These are phyloP conservation scores for Oncorhynchus tshawytscha DNA, from an alignment of 2,113 vertebrate species.

Conservation along the genomic window DNA sequence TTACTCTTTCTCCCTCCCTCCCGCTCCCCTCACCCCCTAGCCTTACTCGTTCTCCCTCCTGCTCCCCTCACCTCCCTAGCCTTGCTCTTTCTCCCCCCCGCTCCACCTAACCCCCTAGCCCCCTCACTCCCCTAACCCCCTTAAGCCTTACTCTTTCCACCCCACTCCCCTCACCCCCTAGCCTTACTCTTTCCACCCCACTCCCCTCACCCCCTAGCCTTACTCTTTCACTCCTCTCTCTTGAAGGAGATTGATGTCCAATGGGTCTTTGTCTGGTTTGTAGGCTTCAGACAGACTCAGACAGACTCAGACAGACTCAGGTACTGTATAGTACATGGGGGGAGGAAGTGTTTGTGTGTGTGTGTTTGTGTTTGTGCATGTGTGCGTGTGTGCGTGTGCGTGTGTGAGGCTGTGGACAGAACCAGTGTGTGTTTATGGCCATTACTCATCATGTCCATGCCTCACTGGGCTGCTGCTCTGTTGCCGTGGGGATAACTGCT, in stretches of 20 bases:
- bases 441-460: conserved; percentile 18
- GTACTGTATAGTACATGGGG: too few species aligned
- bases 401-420: neutral
- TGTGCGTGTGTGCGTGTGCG: neutral
- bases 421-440: neutral
- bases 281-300: neutral
- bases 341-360: neutral
- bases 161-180: neutral
- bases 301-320: neutral
- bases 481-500: conserved; percentile 17
- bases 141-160: too few species aligned
- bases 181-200: too few species aligned
- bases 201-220: too few species aligned
- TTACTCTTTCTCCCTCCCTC: neutral
- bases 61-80: too few species aligned
- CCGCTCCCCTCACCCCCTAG: neutral
- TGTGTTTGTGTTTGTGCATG: neutral
- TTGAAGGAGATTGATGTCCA: conserved; percentile 7
- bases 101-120: too few species aligned
- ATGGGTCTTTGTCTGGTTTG: conserved; percentile 1
- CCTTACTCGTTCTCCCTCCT: too few species aligned
- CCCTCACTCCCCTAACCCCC: neutral
- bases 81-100: too few species aligned
- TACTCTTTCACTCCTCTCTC: neutral
- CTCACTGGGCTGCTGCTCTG: neutral